phyloP scores from a whole-genome alignment of 2,797 vertebrate species.

The Sebastes miniatus region DNA sequence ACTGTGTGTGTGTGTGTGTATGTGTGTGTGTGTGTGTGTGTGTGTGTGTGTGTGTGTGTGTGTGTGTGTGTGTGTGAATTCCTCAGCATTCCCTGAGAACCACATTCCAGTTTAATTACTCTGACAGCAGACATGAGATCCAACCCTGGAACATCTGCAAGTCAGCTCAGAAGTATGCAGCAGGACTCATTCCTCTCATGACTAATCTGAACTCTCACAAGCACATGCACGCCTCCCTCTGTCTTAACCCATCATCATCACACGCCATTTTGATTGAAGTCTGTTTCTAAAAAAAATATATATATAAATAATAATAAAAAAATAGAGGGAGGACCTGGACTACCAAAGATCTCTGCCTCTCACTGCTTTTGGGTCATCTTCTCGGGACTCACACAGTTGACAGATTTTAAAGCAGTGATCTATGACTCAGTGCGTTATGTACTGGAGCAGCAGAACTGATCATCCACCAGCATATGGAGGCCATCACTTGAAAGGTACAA shows the following conservation, averaged over 20 bases:
- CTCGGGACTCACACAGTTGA: too few species aligned
- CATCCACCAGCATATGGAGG: not conserved
- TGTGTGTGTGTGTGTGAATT: not conserved
- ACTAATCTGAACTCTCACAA: conserved; percentile 23
- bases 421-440: not conserved
- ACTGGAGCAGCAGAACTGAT: not conserved
- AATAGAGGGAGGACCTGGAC: not conserved
- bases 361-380: too few species aligned
- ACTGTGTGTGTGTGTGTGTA: not conserved
- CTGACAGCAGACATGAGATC: not conserved
- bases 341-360: too few species aligned
- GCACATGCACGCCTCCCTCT: conserved; percentile 27
- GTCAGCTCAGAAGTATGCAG: conserved; percentile 39
- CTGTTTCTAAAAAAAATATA: too few species aligned
- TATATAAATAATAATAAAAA: too few species aligned
- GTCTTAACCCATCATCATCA: not conserved
- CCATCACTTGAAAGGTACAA: not conserved
- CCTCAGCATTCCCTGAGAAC: conserved; percentile 22
- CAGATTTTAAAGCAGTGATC: not conserved
- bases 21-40: not conserved
- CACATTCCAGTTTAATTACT: conserved; percentile 57
- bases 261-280: not conserved
- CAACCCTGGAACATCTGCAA: conserved; percentile 46
- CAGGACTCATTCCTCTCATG: conserved; percentile 9
- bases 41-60: not conserved